These are phyloP conservation scores for Apamea monoglypha DNA, from an alignment of 2,888 invertebrate species.

Conservation along the genomic window DNA sequence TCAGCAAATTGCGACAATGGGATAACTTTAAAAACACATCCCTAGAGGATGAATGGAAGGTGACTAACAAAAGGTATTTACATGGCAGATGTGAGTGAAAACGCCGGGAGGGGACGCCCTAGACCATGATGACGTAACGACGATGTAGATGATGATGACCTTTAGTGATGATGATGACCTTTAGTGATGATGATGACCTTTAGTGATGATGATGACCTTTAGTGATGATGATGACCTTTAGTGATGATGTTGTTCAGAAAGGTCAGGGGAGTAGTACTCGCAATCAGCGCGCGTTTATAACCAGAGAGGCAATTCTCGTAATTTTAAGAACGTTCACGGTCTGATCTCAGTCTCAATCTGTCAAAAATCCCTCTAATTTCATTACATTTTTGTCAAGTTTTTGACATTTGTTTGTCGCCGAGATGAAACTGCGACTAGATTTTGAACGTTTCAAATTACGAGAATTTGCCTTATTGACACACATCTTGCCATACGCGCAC, in stretches of 20 bases:
- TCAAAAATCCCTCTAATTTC: too few relatives aligned
- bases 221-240: background rate
- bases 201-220: background rate
- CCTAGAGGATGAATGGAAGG: background rate
- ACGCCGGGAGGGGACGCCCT: background rate
- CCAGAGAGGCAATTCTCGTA: too few relatives aligned
- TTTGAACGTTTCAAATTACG: too few relatives aligned
- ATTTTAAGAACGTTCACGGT: too few relatives aligned
- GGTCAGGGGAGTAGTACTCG: background rate
- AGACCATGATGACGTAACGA: background rate
- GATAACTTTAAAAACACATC: background rate
- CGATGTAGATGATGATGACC: background rate
- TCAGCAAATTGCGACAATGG: background rate
- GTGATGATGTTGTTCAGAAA: background rate
- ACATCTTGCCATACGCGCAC: too few relatives aligned
- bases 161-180: background rate
- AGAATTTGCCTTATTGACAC: too few relatives aligned
- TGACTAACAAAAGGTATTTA: background rate
- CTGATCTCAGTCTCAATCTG: too few relatives aligned
- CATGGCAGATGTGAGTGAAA: background rate
- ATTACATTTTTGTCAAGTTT: too few relatives aligned
- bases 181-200: background rate
- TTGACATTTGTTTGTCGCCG: too few relatives aligned
- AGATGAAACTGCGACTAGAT: too few relatives aligned
- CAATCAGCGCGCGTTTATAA: too few relatives aligned